phyloP scores from a whole-genome alignment of 2,888 invertebrate genomes.

The Gryllus longicercus region DNA sequence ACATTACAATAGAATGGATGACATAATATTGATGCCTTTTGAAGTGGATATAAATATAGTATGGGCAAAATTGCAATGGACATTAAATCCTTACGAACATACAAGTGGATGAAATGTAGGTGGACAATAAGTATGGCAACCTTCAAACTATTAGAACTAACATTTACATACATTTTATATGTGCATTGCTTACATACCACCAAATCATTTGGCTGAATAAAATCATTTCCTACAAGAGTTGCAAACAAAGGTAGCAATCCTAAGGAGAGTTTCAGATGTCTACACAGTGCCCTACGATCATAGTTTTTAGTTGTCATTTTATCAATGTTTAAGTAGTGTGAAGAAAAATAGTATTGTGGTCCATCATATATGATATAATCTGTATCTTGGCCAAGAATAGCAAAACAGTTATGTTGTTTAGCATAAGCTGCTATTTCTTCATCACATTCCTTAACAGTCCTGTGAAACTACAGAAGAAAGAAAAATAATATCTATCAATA shows the following conservation, averaged over 20 bases:
- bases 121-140: no score
- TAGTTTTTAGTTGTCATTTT: constrained; percentile 42
- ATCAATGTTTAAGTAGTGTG: constrained; percentile 41
- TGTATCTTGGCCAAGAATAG: constrained; percentile 44
- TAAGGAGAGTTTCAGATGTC: constrained; percentile 38
- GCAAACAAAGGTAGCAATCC: constrained; percentile 42
- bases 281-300: constrained; percentile 40
- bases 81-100: no score
- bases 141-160: no score
- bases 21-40: no score
- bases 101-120: no score
- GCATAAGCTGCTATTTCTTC: constrained; percentile 43
- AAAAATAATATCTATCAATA: no score
- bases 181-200: constrained; percentile 33
- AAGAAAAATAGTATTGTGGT: constrained; percentile 42
- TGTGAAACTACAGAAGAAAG: constrained; percentile 37
- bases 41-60: no score
- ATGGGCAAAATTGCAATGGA: no score
- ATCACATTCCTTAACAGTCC: constrained; percentile 43
- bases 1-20: no score
- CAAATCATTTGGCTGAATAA: constrained; percentile 35
- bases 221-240: constrained; percentile 42
- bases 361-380: constrained; percentile 44
- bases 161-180: no score
- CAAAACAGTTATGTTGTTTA: constrained; percentile 41